Evolutionary conservation across 2,113 vertebrate species (phyloP).

Genomic region (Oplegnathus fasciatus): DNA sequence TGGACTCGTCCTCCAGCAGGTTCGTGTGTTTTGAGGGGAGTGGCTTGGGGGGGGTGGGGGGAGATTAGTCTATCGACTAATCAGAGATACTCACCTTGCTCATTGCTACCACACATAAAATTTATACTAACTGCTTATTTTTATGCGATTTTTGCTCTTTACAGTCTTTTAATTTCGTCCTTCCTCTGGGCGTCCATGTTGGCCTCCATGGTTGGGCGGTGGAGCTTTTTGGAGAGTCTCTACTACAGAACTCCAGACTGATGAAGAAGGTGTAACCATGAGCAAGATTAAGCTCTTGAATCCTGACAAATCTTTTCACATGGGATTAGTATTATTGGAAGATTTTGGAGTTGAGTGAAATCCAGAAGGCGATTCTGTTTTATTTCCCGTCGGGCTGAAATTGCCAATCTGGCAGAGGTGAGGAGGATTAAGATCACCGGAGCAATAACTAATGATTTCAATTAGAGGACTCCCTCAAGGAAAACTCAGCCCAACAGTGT

Average conservation of each 20-base stretch:
- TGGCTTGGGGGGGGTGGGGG: too few species aligned
- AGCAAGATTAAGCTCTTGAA: slow-evolving; percentile 6
- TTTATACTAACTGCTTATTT: background rate
- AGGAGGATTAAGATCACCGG: slow-evolving; percentile 19
- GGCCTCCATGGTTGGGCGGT: background rate
- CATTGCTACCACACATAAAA: background rate
- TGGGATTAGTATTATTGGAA: slow-evolving; percentile 23
- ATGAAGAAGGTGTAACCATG: background rate
- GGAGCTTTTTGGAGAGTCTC: background rate
- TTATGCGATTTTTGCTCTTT: background rate
- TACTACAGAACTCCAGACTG: background rate
- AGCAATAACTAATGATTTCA: slow-evolving; percentile 43
- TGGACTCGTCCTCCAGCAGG: too few species aligned
- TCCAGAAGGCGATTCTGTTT: slow-evolving; percentile 19
- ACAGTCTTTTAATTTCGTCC: background rate
- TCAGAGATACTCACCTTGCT: background rate
- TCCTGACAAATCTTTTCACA: background rate
- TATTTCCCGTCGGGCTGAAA: slow-evolving; percentile 22
- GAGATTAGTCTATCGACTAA: too few species aligned
- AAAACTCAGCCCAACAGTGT: background rate
- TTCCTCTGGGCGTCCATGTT: background rate
- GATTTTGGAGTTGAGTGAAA: slow-evolving; percentile 14
- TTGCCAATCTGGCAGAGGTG: slow-evolving; percentile 22
- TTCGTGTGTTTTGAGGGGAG: too few species aligned
- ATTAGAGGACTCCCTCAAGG: slow-evolving; percentile 27